phyloP scores from a whole-genome alignment of 2,797 vertebrate genomes.

The Acipenser ruthenus region DNA sequence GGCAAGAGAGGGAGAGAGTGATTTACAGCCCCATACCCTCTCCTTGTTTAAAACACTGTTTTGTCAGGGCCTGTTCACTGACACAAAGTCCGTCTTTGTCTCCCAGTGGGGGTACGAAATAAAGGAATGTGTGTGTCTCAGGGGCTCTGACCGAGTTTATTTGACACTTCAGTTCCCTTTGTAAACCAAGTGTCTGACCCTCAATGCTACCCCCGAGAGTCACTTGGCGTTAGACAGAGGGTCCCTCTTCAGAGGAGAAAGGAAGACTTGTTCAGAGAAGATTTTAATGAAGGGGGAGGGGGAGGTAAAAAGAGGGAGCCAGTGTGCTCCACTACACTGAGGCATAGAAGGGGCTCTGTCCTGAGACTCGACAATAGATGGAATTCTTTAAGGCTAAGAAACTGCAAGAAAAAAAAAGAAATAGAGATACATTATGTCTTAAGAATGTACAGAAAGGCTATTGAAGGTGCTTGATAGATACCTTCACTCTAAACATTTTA shows the following conservation, averaged over 20 bases:
- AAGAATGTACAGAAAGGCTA: conserved; percentile 19
- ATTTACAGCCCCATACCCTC: conserved; percentile 32
- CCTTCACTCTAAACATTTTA: not conserved
- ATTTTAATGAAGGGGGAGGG: conserved; percentile 67
- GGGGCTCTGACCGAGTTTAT: conserved; percentile 78
- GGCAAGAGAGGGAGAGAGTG: conserved; percentile 24
- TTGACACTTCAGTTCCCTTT: conserved; percentile 87
- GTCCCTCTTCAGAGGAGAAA: conserved; percentile 93
- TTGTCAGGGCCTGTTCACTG: conserved; percentile 64
- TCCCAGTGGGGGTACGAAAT: conserved; percentile 70
- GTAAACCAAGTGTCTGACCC: conserved; percentile 79
- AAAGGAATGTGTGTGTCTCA: conserved; percentile 84
- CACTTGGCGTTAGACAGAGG: conserved; percentile 85
- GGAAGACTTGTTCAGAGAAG: conserved; percentile 82
- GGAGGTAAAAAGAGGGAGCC: conserved; percentile 46
- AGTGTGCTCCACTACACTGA: conserved; percentile 37
- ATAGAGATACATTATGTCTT: conserved; percentile 20
- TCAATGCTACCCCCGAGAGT: conserved; percentile 89
- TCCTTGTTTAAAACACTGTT: conserved; percentile 45
- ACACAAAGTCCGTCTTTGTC: conserved; percentile 72
- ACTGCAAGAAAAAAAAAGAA: conserved; percentile 43
- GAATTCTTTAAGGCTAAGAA: conserved; percentile 63
- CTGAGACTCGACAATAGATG: conserved; percentile 58
- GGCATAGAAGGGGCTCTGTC: conserved; percentile 84
- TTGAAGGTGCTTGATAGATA: not conserved